Base-by-base conservation (phyloP, 2,888 invertebrate genomes). In the Microctonus brassicae region DNA sequence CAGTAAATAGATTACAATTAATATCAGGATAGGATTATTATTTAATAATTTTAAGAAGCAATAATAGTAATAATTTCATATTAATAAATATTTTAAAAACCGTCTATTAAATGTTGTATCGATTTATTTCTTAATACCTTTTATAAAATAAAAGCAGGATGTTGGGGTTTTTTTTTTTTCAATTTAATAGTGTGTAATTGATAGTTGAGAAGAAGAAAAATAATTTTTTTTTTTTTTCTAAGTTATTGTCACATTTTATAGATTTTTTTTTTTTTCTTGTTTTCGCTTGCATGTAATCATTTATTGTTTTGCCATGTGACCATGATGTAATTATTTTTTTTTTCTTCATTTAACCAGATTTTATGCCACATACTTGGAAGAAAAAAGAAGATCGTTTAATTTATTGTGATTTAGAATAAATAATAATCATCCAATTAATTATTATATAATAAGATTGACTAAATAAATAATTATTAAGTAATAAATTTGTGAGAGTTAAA, bases 61-160 rank as follows among this genome's bases (percentile, higher is more conserved):
- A 85, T 85, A 85, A 84, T 85, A 85, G 81, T 81, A 83, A 84
- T 84, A 85, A 84, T 84, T 86, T 86, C 86, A 76, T 84, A 86
- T 84, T 85, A 86, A 86, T 86, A 86, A 86, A 86, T 84, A 84
- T 84, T 83, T 85, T 84, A 80, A 85, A 71, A 86, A 79, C 77
- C 81, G 80, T 74, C 79, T 80, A 78, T 78, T 79, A 78, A 74
- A 78, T 76, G 78, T 79, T 80, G 79, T 81, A 79, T 74, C 76
- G 74, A 82, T 80, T 82, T 81, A 81, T 82, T 82, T 81, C 78
- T 75, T 74, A 71, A 73, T 71, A 78, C 77, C 76, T 77, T 61
- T 75, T 63, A 67, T 42, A 24, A 62, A 24, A 20, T 55, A 22
- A 22, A 55, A 58, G 17, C 34, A 13, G 34, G 34, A 58, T 34